Conservation (phyloP, 2,888 invertebrate species). For the Rugalucina vietnamica region DNA sequence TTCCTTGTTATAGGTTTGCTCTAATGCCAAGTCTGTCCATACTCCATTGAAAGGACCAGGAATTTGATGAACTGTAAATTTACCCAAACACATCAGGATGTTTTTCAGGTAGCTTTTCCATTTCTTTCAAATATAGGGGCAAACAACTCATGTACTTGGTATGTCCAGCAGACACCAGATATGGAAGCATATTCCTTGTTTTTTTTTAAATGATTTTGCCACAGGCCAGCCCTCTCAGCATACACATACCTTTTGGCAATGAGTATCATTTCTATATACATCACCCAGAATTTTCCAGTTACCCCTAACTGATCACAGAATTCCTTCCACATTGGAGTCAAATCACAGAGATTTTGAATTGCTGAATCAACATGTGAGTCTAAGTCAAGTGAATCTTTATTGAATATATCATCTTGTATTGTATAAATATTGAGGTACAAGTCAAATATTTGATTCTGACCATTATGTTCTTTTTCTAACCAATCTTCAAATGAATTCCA, state of each 20-base stretch:
- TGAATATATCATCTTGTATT: neutral
- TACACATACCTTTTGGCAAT: neutral
- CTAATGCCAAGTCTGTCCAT: neutral
- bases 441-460: neutral
- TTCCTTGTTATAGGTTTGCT: neutral
- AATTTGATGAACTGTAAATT: neutral
- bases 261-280: neutral
- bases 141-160: neutral
- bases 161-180: neutral
- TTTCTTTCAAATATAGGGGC: neutral
- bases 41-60: neutral
- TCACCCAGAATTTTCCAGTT: neutral
- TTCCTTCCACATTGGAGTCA: neutral
- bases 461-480: neutral
- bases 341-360: neutral
- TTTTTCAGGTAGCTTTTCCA: neutral
- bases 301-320: neutral
- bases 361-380: neutral
- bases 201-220: neutral
- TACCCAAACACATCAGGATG: neutral
- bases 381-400: neutral
- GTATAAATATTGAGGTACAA: neutral
- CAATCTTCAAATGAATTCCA: neutral
- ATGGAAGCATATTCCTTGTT: neutral
- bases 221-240: neutral